These are phyloP conservation scores for Typhlichthys eigenmanni DNA, from an alignment of 2,797 vertebrate species.

Conservation along the genomic window DNA sequence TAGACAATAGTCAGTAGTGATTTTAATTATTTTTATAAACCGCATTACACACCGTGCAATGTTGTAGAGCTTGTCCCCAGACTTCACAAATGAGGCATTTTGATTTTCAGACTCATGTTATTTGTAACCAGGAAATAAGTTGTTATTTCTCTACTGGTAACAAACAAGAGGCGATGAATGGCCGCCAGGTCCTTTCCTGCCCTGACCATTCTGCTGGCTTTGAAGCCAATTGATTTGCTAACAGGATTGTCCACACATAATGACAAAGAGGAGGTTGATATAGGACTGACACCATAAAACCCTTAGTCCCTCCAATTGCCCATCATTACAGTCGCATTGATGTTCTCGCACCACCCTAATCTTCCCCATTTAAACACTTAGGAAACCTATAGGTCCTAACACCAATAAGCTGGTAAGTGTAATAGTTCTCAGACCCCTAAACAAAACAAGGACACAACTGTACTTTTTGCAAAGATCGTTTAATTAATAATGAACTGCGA, in stretches of 20 bases:
- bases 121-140: constrained; percentile 25
- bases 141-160: constrained; percentile 52
- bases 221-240: constrained; percentile 74
- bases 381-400: constrained; percentile 44
- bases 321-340: constrained; percentile 68
- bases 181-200: constrained; percentile 59
- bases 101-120: constrained; percentile 35
- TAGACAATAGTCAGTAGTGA: constrained; percentile 41
- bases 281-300: constrained; percentile 75
- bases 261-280: constrained; percentile 73
- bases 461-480: not conserved
- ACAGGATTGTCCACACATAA: constrained; percentile 75
- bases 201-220: constrained; percentile 41
- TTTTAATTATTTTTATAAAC: constrained; percentile 31
- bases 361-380: constrained; percentile 25
- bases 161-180: constrained; percentile 56
- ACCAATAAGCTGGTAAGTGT: constrained; percentile 22
- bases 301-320: constrained; percentile 62
- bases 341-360: constrained; percentile 59
- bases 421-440: constrained; percentile 19
- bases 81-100: constrained; percentile 18
- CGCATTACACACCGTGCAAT: constrained; percentile 13
- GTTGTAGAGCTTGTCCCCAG: constrained; percentile 25
- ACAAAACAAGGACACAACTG: not conserved
- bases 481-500: not conserved